Base-by-base conservation (phyloP, 2,113 vertebrate genomes). In the Semicossyphus pulcher region DNA sequence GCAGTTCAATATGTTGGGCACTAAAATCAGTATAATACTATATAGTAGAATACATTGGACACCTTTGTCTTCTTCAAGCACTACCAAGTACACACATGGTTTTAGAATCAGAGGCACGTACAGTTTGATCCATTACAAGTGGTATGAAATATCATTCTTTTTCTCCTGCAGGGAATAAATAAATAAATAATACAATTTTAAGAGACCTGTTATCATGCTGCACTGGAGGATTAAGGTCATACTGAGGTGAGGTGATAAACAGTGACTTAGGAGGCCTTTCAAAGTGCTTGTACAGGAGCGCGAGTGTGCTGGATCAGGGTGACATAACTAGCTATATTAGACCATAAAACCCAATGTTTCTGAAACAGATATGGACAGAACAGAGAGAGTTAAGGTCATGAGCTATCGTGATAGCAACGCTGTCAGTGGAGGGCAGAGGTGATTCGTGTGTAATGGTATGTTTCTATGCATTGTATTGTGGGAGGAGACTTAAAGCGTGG, bases 101-200 rank as follows among this genome's bases (percentile, higher is more conserved):
- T 88, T 75, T 80, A 73, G 80, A 88, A 85, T 88, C 65, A 74
- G 86, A 94, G 92, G 88, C 92, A 93, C 90, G 49, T 87, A 88
- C 73, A 86, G 78, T 86, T 87, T 73, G 53, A 85, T 84, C 80
- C 45, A 47, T 78, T 69, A 72, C 56, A 83, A 72, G 58, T 72
- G 36, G 68, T 72, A 23, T 56, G 52, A 84, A 75, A 72, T 78
- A 75, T 72, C 60, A 53, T 73, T 84, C 62, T 49, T 81, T 75
- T 70, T 87, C 72, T 75, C 66, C 81, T 72, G 68, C 52, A 82
- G 87, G 86, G 79, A 89, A 91, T 76, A 85, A 84, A 89, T 87
- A 92, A 93, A 92, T 92, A 75, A 88, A 78, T 6, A 37, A 69
- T 52, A 76, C 75, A 76, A 14, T 52, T 28, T 64, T 76, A 70